Percentiles rank a stretch among this genome's conserved stretches.
Conservation (phyloP, 1,140 invertebrate species). For the Lucilia sericata region DNA sequence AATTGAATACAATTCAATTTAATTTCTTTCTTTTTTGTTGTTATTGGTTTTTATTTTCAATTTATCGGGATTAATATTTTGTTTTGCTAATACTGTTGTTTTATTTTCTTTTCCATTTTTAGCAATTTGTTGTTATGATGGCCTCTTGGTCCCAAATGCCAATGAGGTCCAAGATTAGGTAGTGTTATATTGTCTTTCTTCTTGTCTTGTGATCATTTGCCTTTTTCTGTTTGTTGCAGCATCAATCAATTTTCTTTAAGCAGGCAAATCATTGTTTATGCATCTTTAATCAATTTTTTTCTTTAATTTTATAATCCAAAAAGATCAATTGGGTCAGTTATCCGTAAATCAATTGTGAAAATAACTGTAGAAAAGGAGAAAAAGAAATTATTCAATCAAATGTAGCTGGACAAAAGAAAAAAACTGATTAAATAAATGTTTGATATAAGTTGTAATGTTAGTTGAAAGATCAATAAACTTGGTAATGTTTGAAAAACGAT, state of each 20-base stretch:
- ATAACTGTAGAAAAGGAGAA: neutral
- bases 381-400: slow-evolving; percentile 14
- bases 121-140: neutral
- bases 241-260: neutral
- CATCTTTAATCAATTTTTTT: neutral
- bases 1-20: neutral
- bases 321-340: neutral
- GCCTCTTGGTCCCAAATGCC: neutral
- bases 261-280: neutral
- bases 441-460: no score
- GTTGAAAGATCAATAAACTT: no score
- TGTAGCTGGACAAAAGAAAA: neutral
- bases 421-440: no score
- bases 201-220: neutral
- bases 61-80: neutral
- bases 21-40: neutral
- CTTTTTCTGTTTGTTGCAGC: no score
- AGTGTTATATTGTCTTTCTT: neutral
- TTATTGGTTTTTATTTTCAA: neutral
- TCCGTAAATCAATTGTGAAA: neutral
- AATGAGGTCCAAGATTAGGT: neutral
- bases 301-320: slow-evolving; percentile 21
- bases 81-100: neutral
- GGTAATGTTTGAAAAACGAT: no score
- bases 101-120: neutral